Conservation (phyloP, 2,888 invertebrate genomes). For the Pecten maximus region DNA sequence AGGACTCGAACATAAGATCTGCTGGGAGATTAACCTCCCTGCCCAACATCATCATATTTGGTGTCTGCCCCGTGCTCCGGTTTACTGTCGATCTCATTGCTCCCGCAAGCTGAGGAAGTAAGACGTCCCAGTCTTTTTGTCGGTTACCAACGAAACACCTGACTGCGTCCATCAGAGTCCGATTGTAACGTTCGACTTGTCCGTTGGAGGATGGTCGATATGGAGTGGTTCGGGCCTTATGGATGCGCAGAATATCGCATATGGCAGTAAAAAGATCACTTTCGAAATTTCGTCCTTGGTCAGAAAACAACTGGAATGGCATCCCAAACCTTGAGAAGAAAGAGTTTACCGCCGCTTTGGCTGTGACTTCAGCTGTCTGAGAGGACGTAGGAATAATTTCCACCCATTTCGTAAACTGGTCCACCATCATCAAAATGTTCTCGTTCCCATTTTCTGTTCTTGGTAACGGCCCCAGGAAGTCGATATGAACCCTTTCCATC, state of each 20-base stretch:
- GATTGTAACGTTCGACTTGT: slow-evolving; percentile 39
- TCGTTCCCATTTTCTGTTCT: slow-evolving; percentile 50
- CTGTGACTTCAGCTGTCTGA: slow-evolving; percentile 56
- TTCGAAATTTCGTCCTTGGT: slow-evolving; percentile 55
- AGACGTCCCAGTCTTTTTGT: not conserved
- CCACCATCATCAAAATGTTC: slow-evolving; percentile 53
- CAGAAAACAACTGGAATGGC: slow-evolving; percentile 50
- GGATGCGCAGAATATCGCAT: slow-evolving; percentile 46
- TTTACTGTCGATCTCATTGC: not conserved
- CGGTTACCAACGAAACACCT: not conserved
- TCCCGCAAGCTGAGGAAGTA: not conserved
- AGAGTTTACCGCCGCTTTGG: slow-evolving; percentile 50
- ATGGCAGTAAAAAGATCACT: slow-evolving; percentile 40
- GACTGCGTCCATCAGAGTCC: slow-evolving; percentile 3
- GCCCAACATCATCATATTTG: not conserved
- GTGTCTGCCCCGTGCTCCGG: not conserved
- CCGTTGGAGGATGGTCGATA: slow-evolving; percentile 49
- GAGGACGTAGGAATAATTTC: slow-evolving; percentile 51
- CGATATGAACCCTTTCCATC: slow-evolving; percentile 56
- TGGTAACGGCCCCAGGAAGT: slow-evolving; percentile 54
- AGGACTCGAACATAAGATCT: slow-evolving; percentile 17
- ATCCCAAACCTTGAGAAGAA: slow-evolving; percentile 54
- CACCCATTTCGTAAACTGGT: too few relatives aligned
- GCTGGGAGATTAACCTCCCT: slow-evolving; percentile 47
- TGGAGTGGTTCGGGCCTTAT: slow-evolving; percentile 45